These are phyloP conservation scores for Spisula subtruncata DNA, from an alignment of 2,888 invertebrate species.

Conservation along the genomic window DNA sequence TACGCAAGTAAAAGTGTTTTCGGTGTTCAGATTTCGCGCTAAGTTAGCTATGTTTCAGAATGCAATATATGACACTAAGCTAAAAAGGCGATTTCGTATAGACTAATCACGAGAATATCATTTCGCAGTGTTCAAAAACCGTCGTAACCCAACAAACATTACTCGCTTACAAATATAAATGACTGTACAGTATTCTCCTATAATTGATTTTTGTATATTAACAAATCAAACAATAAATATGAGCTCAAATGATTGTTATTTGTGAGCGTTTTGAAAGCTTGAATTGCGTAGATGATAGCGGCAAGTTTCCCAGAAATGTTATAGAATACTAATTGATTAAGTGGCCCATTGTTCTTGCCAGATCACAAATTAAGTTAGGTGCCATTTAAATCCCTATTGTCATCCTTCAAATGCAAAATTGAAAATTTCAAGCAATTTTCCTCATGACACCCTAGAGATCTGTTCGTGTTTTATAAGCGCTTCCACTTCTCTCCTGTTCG, in stretches of 20 bases:
- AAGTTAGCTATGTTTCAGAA: too few species aligned
- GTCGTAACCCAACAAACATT: too few species aligned
- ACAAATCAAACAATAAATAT: slow-evolving; percentile 17
- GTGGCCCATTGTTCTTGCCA: slow-evolving; percentile 22
- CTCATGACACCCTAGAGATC: slow-evolving; percentile 25
- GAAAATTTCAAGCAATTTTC: slow-evolving; percentile 25
- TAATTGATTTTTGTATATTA: neutral
- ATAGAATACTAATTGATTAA: slow-evolving; percentile 30
- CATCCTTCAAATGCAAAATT: slow-evolving; percentile 23
- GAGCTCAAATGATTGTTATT: neutral
- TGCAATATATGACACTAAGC: too few species aligned
- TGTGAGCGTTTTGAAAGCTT: neutral
- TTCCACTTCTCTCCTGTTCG: neutral
- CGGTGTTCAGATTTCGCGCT: too few species aligned
- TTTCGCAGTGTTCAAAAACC: too few species aligned
- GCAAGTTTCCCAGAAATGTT: slow-evolving; percentile 13
- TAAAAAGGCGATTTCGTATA: too few species aligned
- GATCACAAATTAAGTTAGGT: slow-evolving; percentile 31
- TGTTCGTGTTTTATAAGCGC: neutral
- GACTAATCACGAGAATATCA: too few species aligned
- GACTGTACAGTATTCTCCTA: too few species aligned
- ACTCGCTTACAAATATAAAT: too few species aligned
- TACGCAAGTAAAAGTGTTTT: too few species aligned
- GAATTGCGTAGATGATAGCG: neutral
- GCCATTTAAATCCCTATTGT: slow-evolving; percentile 30